Base-by-base conservation (phyloP, 2,113 vertebrate genomes). In the Melanerpes aurifrons region DNA sequence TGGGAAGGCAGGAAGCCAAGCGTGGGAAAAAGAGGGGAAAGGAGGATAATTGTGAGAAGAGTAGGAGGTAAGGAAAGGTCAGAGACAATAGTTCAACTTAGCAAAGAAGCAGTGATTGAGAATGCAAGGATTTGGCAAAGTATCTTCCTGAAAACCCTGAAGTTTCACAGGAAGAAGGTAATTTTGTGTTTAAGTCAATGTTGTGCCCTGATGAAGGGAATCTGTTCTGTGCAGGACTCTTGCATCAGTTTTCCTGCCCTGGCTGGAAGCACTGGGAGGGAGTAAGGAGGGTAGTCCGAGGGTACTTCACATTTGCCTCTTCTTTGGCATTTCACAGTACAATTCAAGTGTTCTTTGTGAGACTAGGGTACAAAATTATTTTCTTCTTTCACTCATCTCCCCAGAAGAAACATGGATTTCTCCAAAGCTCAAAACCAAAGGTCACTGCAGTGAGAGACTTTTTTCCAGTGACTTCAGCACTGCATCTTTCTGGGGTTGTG, bases 141-240 rank as follows among this genome's bases (percentile, higher is more conserved):
- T 29, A 15, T 74, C 64, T 87, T 94, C 90, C 87, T 66, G 75
- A 86, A 92, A 93, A 83, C 86, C 64, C 90, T 71, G 24, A 66
- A 94, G 86, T 92, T 94, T 82, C 93, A 68, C 85, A 91, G 91
- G 93, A 89, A 96, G 89, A 87, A 87, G 69, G 87, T 92, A 91
- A 74, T 94, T 93, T 86, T 72, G 69, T 68, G 28, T 86, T 86
- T 77, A 76, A 64, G 63, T 91, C 72, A 78, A 45, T 57, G 25
- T 37, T 0, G 0, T 92, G 75, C 76, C 79, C 67, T 78, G 66
- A 47, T 2, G 20, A 32, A 64, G 21, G 19, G 56, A 28, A 85
- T 82, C 59, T 54, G 1, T 69, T 54, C 75, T 7, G 3, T 3
- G 4, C 61, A 40, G 87, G 45, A 50, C 48, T 93, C 57, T 83